These are phyloP conservation scores for Cheilosia soror DNA, from an alignment of 2,888 invertebrate genomes.

Conservation along the genomic window DNA sequence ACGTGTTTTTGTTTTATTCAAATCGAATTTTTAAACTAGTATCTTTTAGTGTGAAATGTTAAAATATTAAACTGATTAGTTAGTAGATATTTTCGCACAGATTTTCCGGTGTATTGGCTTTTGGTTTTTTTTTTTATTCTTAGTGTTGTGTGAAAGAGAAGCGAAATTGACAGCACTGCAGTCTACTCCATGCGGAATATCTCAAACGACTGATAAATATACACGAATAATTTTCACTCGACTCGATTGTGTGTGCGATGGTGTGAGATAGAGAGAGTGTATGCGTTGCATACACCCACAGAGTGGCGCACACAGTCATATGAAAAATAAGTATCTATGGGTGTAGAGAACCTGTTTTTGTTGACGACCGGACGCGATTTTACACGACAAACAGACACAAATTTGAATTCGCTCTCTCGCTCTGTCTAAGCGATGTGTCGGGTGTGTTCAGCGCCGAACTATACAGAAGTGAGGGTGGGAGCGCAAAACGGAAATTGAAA, in stretches of 20 bases:
- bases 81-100: conserved; percentile 59
- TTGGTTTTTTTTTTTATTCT: conserved; percentile 29
- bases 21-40: conserved; percentile 15
- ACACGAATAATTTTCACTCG: conserved; percentile 72
- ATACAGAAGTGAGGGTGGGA: conserved; percentile 64
- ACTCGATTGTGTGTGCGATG: conserved; percentile 63
- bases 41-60: conserved; percentile 20
- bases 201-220: conserved; percentile 79
- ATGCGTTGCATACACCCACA: conserved; percentile 49
- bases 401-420: conserved; percentile 22
- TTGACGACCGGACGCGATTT: conserved; percentile 73
- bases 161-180: conserved; percentile 60
- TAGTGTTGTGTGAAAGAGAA: conserved; percentile 64
- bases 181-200: conserved; percentile 78
- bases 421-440: conserved; percentile 1
- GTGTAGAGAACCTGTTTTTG: conserved; percentile 70
- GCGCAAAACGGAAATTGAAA: conserved; percentile 72
- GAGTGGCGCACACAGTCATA: conserved; percentile 25
- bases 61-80: conserved; percentile 21
- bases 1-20: background rate
- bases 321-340: conserved; percentile 16
- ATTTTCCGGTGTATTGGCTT: conserved; percentile 53
- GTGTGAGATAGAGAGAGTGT: conserved; percentile 21
- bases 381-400: conserved; percentile 38
- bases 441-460: background rate